Evolutionary conservation across 2,113 vertebrate genomes (phyloP), one percentile per base, ranked within the genome.

Genomic region (Psilopsiagon aymara): DNA sequence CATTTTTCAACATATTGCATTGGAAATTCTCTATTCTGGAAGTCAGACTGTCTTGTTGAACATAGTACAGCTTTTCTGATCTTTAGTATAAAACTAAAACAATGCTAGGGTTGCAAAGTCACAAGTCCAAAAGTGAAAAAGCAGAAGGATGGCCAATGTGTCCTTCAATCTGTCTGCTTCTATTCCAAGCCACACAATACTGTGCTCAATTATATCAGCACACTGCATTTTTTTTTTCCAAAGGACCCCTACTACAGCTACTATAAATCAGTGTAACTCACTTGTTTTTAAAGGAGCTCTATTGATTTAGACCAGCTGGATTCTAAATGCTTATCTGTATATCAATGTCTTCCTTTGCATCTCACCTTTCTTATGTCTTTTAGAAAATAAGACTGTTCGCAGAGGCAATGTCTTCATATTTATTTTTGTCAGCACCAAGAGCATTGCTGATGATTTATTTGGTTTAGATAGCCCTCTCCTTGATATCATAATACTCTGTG

Each of bases 241-340:
- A 73, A 89, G 86, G 55, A 89, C 74, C 52, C 44, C 62, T 81
- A 79, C 57, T 51, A 89, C 77, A 84, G 83, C 88, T 84, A 55
- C 86, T 69, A 94, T 91, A 97, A 96, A 96, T 95, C 94, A 94
- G 81, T 37, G 19, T 52, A 89, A 91, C 77, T 85, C 74, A 86
- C 78, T 60, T 92, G 77, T 68, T 69, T 94, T 89, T 82, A 78
- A 94, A 82, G 62, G 31, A 66, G 14, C 35, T 78, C 39, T n/a
- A 68, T 71, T 94, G 91, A 95, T 91, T 95, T 83, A 92, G 77
- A 88, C 71, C 90, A 93, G 71, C 92, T 95, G n/a, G n/a, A n/a
- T n/a, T n/a, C n/a, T n/a, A n/a, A n/a, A n/a, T n/a, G 77, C 66
- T 92, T 92, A 68, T 91, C 89, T 95, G 13, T 66, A 62, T 8